These are phyloP conservation scores for Drosophila vallismaia DNA, from an alignment of 2,888 invertebrate species.

Conservation along the genomic window DNA sequence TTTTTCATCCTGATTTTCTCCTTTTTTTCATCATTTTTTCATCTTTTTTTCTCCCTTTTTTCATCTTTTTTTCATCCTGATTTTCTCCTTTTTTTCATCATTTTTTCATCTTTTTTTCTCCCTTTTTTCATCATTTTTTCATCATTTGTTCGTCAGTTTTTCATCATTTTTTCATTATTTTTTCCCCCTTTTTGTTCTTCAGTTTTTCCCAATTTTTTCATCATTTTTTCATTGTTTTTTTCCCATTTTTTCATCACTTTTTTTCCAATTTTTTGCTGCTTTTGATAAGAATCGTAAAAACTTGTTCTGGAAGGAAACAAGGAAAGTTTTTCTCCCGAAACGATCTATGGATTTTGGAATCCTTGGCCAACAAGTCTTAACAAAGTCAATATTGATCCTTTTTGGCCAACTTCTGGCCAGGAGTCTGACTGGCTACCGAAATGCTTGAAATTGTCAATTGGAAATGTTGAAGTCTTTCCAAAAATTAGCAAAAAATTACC, in stretches of 20 bases:
- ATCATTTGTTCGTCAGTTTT: no score
- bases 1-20: no score
- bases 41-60: no score
- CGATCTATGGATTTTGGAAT: slow-evolving; percentile 23
- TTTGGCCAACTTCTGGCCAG: slow-evolving; percentile 2
- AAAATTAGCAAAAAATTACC: not conserved
- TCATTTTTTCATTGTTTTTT: not conserved
- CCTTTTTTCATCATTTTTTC: no score
- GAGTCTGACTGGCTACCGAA: slow-evolving; percentile 1
- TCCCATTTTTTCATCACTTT: no score
- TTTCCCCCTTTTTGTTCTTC: no score
- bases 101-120: not conserved
- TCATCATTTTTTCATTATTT: not conserved
- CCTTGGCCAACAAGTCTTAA: slow-evolving; percentile 16
- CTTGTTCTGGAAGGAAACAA: slow-evolving; percentile 12
- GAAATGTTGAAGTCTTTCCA: not conserved
- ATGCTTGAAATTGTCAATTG: slow-evolving; percentile 5
- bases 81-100: no score
- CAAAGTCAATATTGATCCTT: slow-evolving; percentile 26
- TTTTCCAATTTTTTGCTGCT: no score
- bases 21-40: not conserved
- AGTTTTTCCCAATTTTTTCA: no score
- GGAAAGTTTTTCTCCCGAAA: slow-evolving; percentile 6
- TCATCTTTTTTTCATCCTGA: no score
- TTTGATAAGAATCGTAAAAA: no score